phyloP scores from a whole-genome alignment of 2,113 vertebrate genomes.

The Saccopteryx leptura region DNA sequence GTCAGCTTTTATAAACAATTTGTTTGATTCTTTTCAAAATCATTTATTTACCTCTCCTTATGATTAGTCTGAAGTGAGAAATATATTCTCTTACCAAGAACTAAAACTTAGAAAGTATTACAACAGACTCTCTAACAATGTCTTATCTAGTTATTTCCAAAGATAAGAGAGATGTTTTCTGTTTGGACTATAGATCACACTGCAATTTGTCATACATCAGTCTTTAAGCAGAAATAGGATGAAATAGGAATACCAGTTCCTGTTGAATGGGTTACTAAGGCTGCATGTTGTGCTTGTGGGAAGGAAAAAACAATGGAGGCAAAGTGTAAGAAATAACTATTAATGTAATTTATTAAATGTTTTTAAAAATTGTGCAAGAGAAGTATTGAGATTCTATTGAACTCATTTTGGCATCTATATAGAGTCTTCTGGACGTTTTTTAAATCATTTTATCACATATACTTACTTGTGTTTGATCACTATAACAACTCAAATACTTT shows the following conservation, averaged over 20 bases:
- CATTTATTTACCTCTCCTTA: not conserved
- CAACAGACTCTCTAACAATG: not conserved
- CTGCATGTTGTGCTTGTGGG: not conserved
- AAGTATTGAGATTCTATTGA: not conserved
- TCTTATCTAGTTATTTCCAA: not conserved
- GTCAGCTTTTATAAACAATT: not conserved
- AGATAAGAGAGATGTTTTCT: not conserved
- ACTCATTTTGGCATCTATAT: not conserved
- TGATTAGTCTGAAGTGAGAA: not conserved
- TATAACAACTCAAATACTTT: constrained; percentile 1
- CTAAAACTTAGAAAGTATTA: not conserved
- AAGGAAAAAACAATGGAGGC: not conserved
- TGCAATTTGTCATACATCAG: not conserved
- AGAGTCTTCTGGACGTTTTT: not conserved
- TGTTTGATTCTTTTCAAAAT: not conserved
- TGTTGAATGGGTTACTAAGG: not conserved
- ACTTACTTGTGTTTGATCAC: not conserved
- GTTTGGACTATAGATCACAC: not conserved
- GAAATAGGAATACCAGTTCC: not conserved
- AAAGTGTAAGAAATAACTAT: not conserved
- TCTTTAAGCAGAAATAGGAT: not conserved
- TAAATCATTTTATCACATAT: not conserved
- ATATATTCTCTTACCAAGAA: not conserved
- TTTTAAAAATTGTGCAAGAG: not conserved
- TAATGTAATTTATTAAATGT: constrained; percentile 23